phyloP scores from a whole-genome alignment of 2,797 vertebrate species.

The Natrix natrix region DNA sequence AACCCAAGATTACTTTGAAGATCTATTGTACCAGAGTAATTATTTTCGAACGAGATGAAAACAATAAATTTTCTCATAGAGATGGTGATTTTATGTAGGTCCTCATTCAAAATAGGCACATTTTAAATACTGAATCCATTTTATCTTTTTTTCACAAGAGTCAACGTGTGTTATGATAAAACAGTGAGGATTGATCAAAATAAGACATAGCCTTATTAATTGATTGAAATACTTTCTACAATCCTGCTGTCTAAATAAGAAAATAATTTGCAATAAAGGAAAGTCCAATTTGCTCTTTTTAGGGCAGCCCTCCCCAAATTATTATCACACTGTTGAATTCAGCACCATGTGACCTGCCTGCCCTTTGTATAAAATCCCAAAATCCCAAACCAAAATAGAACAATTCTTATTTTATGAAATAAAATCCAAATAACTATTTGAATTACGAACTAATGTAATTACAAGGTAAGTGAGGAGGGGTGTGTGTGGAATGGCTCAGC shows the following conservation, averaged over 20 bases:
- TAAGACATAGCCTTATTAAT: background rate
- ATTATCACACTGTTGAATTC: background rate
- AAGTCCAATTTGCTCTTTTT: background rate
- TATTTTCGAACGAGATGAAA: background rate
- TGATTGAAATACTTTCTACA: background rate
- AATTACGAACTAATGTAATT: background rate
- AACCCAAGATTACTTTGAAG: background rate
- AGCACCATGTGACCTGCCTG: background rate
- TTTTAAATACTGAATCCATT: background rate
- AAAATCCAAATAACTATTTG: background rate
- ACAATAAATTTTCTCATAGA: background rate
- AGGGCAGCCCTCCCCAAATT: background rate
- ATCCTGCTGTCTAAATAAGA: background rate
- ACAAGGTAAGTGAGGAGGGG: background rate
- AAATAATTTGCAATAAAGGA: background rate
- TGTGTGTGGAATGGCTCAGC: background rate
- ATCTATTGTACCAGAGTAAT: background rate
- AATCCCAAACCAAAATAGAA: background rate
- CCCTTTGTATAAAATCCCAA: background rate
- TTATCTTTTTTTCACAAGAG: background rate
- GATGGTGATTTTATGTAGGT: background rate
- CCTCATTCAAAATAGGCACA: background rate
- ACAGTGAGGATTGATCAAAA: background rate
- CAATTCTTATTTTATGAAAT: background rate
- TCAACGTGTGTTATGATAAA: background rate